Evolutionary conservation across 2,113 vertebrate genomes (phyloP), one percentile per base, ranked within the genome.

Genomic region (Polypterus senegalus): DNA sequence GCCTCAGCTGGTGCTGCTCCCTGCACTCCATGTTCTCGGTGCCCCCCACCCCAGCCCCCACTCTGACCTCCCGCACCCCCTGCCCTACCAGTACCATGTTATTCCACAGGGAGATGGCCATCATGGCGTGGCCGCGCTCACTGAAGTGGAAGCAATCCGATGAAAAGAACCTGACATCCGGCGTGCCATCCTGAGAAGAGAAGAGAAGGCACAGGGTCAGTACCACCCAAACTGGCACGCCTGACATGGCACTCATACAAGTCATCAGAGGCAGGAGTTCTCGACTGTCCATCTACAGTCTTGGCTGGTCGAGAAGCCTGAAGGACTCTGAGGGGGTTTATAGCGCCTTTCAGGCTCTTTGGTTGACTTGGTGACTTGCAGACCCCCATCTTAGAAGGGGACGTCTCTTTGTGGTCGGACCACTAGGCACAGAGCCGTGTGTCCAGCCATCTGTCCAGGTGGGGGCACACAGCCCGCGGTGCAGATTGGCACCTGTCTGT

Each of bases 91-190:
- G 83, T 76, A 97, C 95, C 94, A 97, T 96, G 70, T 94, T 98
- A 69, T 96, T 97, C 95, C 93, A 97, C 61, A 97, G 80, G 3
- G 86, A 83, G 3, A 74, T 68, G 61, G 93, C 91, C 91, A 97
- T 89, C 74, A 89, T 85, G 0, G 91, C 87, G 0, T 98, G 88
- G 6, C 90, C 88, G 3, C 80, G 84, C 45, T 79, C 88, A 57
- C 79, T 88, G 81, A 98, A 92, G 79, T 97, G 89, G 74, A 92
- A 86, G 75, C 94, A 97, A 76, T 97, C 91, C 60, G 73, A 69
- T 1, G 92, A 88, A 76, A 97, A 96, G 83, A 84, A 93, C 59
- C 76, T 86, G 67, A 75, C n/a, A 64, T 96, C 90, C 44, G 81
- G 76, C 43, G 10, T 66, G 51, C 77, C 73, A 0, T 71, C 78